Evolutionary conservation across 92 coral and sea anemone genomes (phyloP), one percentile per base, ranked within the genome.

Genomic region (Epizoanthus ramosus): DNA sequence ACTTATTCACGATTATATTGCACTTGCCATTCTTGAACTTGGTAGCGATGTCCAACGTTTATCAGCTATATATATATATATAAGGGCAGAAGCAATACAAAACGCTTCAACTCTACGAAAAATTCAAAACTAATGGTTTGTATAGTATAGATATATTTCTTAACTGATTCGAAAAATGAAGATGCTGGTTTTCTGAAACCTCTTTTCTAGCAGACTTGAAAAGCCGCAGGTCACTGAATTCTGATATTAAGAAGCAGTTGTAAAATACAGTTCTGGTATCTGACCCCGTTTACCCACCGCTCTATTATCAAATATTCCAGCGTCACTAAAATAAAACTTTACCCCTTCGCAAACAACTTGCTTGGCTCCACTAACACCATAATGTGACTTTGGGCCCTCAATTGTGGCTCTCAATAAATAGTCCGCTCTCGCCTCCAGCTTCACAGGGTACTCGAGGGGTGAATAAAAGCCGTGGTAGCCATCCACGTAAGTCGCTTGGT

Each of bases 351-450:
- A 77, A 5, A 47, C 65, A 25, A 77, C 54, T 4, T 59, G 21
- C 69, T 77, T 77, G 16, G 82, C 69, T 21, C 82, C 82, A 61
- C 82, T 59, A 39, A 60, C 33, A 13, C 82, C 82, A 63, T 60
- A 77, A 59, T 77, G 71, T 41, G 70, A 68, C 8, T 56, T 61
- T 19, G 82, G 82, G 47, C 82, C 82, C 25, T 60, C 82, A 4
- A 77, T 61, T 35, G 82, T 77, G 71, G 82, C 82, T 39, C 82
- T 77, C 56, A 77, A 77, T 77, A 77, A 39, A 77, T 77, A 77
- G 35, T 77, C 56, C 70, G 63, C 71, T 21, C 82, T 77, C 58
- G 82, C 57, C 71, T 77, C 82, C 57, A 77, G 21, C 24, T 77
- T 77, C 4, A 77, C 82, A 15, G 82, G 58, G 57, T 77, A 52